Percentiles rank a stretch among this genome's conserved stretches.
These are phyloP conservation scores for Acleris laterana DNA, from an alignment of 2,888 invertebrate genomes.

Conservation along the genomic window DNA sequence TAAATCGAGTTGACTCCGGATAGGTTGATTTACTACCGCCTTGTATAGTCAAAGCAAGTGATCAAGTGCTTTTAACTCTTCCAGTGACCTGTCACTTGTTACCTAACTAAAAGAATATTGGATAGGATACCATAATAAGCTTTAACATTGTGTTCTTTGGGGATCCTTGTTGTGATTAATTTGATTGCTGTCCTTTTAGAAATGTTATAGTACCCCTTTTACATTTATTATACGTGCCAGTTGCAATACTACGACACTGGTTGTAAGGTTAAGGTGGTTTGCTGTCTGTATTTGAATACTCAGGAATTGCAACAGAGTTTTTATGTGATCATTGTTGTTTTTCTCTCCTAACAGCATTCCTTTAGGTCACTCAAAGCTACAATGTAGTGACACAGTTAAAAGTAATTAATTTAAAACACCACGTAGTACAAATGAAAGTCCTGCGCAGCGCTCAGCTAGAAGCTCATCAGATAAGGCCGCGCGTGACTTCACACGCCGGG, in stretches of 20 bases:
- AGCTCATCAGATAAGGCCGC: conserved; percentile 58
- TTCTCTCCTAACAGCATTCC: no score
- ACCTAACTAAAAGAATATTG: conserved; percentile 5
- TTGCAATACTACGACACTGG: no score
- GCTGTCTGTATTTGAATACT: no score
- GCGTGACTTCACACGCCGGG: conserved; percentile 57
- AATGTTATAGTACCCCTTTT: not conserved
- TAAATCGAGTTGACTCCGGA: conserved; percentile 53
- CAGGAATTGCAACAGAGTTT: no score
- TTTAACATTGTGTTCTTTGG: conserved; percentile 5
- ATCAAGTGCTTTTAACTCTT: conserved; percentile 23
- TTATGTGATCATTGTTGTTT: no score
- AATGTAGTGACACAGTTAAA: not conserved
- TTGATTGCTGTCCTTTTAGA: conserved; percentile 24
- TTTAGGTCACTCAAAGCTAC: not conserved
- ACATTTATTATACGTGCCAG: no score
- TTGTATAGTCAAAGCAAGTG: conserved; percentile 18
- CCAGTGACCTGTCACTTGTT: conserved; percentile 17
- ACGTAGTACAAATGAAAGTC: conserved; percentile 32
- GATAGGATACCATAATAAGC: conserved; percentile 2
- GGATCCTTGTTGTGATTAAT: conserved; percentile 19
- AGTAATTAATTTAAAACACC: conserved; percentile 28
- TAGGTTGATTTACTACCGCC: conserved; percentile 49
- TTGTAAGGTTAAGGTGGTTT: no score
- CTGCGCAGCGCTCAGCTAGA: conserved; percentile 43